Evolutionary conservation across 1,140 invertebrate species (phyloP), one percentile per base, ranked within the genome.

Genomic region (Heliconius melpomene): DNA sequence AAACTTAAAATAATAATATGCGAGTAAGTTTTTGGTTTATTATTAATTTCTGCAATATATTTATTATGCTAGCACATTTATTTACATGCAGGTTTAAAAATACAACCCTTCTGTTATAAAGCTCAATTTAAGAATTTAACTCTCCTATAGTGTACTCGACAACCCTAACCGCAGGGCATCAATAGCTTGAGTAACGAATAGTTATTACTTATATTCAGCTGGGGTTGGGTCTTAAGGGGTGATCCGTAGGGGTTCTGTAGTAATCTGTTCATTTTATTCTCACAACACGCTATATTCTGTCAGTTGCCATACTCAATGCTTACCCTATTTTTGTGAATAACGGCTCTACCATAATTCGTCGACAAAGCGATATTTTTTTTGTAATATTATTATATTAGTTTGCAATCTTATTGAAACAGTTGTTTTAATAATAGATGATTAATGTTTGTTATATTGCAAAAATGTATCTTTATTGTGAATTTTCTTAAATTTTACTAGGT

Each of bases 261-360:
- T 93, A 94, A 94, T 94, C 91, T 94, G 93, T 93, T 93, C 92
- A 94, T 94, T 94, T 94, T 94, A 92, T 92, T 90, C 92, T 89
- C 87, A 86, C 86, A 82, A 87, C 81, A 84, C 75, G 60, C 26
- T 66, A 66, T 66, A 66, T 66, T 66, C 60, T 73, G 83, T 83
- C 86, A 80, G 82, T 81, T 83, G 80, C 86, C 78, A 83, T 78
- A 75, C 74, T 84, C 84, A 79, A 88, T 86, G 11, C 9, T 9
- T 40, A 84, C 86, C 88, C 87, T 84, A 84, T 89, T 90, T 89
- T 90, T 87, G 87, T 90, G 89, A 89, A 89, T 91, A 90, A 91
- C 87, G 88, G 79, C 84, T 83, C 82, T 85, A 86, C 88, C 86
- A 87, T 88, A 91, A 91, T 90, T 89, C 89, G 91, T 92, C 79